phyloP scores from a whole-genome alignment of 2,113 vertebrate genomes.

The Macroglossus sobrinus region DNA sequence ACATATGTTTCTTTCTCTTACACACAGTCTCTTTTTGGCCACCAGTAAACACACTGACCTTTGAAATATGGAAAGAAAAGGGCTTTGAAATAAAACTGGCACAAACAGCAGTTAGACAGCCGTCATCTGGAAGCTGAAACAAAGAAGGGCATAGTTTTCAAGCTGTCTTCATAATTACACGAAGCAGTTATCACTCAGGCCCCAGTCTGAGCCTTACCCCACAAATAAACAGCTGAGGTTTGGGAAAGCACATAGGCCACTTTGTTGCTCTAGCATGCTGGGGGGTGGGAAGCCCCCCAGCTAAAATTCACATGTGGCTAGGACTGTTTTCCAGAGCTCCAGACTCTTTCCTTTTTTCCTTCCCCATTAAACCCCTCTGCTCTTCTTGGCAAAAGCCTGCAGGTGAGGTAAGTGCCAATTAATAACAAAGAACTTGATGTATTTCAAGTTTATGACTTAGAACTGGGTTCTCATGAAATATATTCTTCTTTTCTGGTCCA shows the following conservation, averaged over 20 bases:
- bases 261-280: constrained; percentile 80
- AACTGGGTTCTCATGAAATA: constrained; percentile 78
- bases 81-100: constrained; percentile 84
- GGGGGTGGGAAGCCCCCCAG: constrained; percentile 76
- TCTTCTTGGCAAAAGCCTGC: constrained; percentile 64
- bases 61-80: constrained; percentile 86
- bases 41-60: constrained; percentile 82
- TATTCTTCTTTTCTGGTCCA: constrained; percentile 60
- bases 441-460: constrained; percentile 79
- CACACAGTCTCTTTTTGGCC: constrained; percentile 77
- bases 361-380: constrained; percentile 71
- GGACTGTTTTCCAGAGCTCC: constrained; percentile 78
- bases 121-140: constrained; percentile 80
- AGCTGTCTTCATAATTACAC: constrained; percentile 84
- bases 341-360: constrained; percentile 78
- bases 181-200: constrained; percentile 84
- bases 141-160: constrained; percentile 82
- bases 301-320: constrained; percentile 80
- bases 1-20: constrained; percentile 54
- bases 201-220: constrained; percentile 81
- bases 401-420: constrained; percentile 83
- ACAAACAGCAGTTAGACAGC: constrained; percentile 79
- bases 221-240: constrained; percentile 83
- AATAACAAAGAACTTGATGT: constrained; percentile 77
- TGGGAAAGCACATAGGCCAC: constrained; percentile 82